phyloP scores from a whole-genome alignment of 1,140 invertebrate species.

The Cryptotermes secundus region DNA sequence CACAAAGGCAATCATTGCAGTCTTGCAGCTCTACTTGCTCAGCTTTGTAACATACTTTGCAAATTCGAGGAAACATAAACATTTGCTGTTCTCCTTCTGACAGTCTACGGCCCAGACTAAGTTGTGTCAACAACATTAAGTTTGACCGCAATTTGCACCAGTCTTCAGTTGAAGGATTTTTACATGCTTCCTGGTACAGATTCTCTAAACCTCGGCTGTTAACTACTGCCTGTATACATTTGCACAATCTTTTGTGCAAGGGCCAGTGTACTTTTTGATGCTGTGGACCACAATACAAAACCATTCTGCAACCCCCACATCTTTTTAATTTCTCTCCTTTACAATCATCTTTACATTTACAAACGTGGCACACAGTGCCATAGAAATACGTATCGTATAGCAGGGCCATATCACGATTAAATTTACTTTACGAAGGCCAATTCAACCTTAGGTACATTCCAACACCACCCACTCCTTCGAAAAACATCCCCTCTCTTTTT shows the following conservation, averaged over 20 bases:
- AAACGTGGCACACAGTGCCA: conserved; percentile 30
- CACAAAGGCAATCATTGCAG: conserved; percentile 23
- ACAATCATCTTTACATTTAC: conserved; percentile 17
- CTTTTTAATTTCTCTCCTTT: conserved; percentile 24
- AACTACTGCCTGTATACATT: conserved; percentile 23
- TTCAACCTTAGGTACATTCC: no score
- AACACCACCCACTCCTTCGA: no score
- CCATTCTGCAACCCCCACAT: conserved; percentile 32
- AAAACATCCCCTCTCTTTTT: no score
- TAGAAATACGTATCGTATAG: conserved; percentile 29
- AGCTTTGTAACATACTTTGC: conserved; percentile 22
- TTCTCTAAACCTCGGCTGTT: not conserved
- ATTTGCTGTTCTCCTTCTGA: conserved; percentile 29
- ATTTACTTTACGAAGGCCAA: no score
- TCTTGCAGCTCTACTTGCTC: conserved; percentile 20
- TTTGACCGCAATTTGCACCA: conserved; percentile 22
- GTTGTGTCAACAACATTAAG: conserved; percentile 27
- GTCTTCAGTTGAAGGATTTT: not conserved
- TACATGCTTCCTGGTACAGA: not conserved
- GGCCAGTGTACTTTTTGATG: conserved; percentile 33
- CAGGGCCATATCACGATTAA: not conserved
- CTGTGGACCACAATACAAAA: conserved; percentile 25
- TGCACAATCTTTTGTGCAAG: conserved; percentile 25
- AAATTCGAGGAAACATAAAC: conserved; percentile 33
- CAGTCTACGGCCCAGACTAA: conserved; percentile 10